Evolutionary conservation across 1,140 invertebrate genomes (phyloP), one percentile per base, ranked within the genome.

Genomic region (Leptinotarsa defecta): DNA sequence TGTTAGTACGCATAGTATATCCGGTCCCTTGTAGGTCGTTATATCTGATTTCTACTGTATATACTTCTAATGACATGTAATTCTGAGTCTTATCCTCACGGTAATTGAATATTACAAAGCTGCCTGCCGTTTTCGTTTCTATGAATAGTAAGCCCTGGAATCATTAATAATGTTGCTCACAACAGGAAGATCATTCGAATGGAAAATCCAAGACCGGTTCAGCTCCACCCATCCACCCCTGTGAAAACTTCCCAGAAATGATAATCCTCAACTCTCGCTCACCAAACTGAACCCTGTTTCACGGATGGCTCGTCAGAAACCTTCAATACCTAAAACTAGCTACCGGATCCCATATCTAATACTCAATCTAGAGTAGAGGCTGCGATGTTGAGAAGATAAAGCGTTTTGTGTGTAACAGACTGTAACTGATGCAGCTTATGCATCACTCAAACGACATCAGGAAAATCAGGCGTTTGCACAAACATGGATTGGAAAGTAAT

Each of bases 231-330:
- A 3, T 43, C 34, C 3, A 43, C 34, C 52, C 8, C 52, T 57
- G 52, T 15, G 52, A 43, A 57, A 57, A 57, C 52, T 57, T 15
- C 0, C 1, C 52, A 4, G 52, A 57, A 57, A 57, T 19, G 52
- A 57, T 57, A 57, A 57, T 57, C 52, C 52, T 57, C 52, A 57
- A 57, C 15, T 57, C 52, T 19, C 52, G 52, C 52, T 57, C 2
- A 57, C 4, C 52, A 57, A 57, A 57, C 52, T 19, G 52, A 57
- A 57, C 52, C 52, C n/a, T 57, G 52, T 57, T 57, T 57, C n/a
- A 15, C 52, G n/a, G 17, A 15, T 19, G 52, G 52, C 52, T 57
- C 15, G 52, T 57, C 52, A 57, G 52, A 57, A 57, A 19, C 52
- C 52, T 19, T 57, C 52, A 57, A 57, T 57, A 57, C 52, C 17